These are phyloP conservation scores for Heterochromis multidens DNA, from an alignment of 2,113 vertebrate species.

Conservation along the genomic window DNA sequence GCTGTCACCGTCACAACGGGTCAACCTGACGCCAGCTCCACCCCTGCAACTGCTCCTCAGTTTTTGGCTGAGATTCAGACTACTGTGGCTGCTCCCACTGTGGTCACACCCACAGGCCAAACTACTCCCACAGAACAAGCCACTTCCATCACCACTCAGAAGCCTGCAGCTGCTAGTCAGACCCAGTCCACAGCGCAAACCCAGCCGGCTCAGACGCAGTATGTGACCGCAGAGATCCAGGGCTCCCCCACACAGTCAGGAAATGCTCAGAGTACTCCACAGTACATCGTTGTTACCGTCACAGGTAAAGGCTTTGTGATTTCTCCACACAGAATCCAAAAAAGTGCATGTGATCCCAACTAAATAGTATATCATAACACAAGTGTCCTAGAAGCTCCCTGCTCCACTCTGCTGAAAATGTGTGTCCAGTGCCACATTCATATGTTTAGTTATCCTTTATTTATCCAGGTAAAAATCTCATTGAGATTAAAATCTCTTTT, in stretches of 20 bases:
- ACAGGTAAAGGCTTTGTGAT: slow-evolving; percentile 75
- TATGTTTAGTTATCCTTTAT: too few species aligned
- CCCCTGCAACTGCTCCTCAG: slow-evolving; percentile 49
- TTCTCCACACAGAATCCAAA: neutral
- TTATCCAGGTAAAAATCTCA: too few species aligned
- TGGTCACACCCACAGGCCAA: slow-evolving; percentile 64
- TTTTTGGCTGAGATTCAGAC: slow-evolving; percentile 71
- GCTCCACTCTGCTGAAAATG: neutral
- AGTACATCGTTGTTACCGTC: slow-evolving; percentile 92
- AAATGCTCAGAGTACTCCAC: slow-evolving; percentile 78
- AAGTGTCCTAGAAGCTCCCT: neutral
- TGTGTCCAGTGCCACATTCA: too few species aligned
- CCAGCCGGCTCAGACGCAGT: slow-evolving; percentile 76
- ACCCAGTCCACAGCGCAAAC: slow-evolving; percentile 60
- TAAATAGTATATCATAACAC: neutral
- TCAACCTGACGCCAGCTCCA: slow-evolving; percentile 59
- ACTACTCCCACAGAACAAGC: slow-evolving; percentile 48
- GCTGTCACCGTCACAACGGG: slow-evolving; percentile 68
- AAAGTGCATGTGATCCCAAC: neutral
- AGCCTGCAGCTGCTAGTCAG: slow-evolving; percentile 55
- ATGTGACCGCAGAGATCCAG: slow-evolving; percentile 80
- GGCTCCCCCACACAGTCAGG: slow-evolving; percentile 75
- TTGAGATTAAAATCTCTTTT: too few species aligned
- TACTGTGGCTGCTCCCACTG: slow-evolving; percentile 46
- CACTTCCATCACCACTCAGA: slow-evolving; percentile 50